Base-by-base conservation (phyloP, 2,888 invertebrate species). In the Nomada lathburiana region DNA sequence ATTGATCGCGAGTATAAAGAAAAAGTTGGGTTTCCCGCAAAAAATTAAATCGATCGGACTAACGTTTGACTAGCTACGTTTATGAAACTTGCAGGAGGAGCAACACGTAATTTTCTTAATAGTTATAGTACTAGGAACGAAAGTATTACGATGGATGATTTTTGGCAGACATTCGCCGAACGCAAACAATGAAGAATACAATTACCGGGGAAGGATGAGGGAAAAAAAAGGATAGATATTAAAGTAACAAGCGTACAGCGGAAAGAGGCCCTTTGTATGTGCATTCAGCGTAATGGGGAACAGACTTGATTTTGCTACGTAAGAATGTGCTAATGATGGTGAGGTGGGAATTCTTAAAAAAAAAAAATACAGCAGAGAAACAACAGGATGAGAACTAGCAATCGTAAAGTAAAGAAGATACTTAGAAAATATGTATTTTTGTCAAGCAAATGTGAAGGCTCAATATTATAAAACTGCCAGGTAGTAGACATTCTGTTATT, bases 211-310 rank as follows among this genome's bases (percentile, higher is more conserved):
- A 78, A 65, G 72, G 53, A 18, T 63, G 59, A 64, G 53, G 60
- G n/a, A 71, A 62, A 62, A 60, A 55, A 57, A 47, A 18, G 53
- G 67, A 53, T 36, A 57, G 76, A 76, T 55, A 67, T 76, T n/a
- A 20, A 63, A 59, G 59, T 67, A 59, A n/a, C 53, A 79, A 81
- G 77, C 78, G 65, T 26, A 62, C 64, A 18, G 29, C 47, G 67
- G 83, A 85, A 89, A 89, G 85, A 86, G 86, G 86, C 87, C 82
- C 82, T 85, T 87, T 83, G 80, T 80, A 72, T 75, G 85, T 74
- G 62, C 80, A 73, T 64, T 71, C 71, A 62, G 73, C 75, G 76
- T 88, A 82, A 85, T 59, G 82, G 88, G 86, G 82, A 79, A 52
- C 79, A 62, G 79, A 74, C 82, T 83, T 72, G 80, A 81, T 85